Percentiles rank a stretch among this genome's conserved stretches.
Conservation (phyloP, 37 sponge, comb jelly and placozoan species). For the Aplysina aerophoba region DNA sequence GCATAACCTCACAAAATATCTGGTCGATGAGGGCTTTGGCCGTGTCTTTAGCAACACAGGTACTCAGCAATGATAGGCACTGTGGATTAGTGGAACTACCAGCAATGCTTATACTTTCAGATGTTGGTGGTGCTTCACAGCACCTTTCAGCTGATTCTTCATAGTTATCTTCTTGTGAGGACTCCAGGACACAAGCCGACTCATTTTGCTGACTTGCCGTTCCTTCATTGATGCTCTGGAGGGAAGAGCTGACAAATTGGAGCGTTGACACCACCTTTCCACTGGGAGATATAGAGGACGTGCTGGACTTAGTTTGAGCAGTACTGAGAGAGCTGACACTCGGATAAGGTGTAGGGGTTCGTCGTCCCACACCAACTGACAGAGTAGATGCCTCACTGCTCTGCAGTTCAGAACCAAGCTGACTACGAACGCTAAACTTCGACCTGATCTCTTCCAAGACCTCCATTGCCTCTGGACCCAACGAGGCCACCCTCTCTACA, state of each 20-base stretch:
- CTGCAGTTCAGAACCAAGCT: background rate
- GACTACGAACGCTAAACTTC: background rate
- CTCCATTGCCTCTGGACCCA: conserved; percentile 20
- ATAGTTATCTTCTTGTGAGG: too few species aligned
- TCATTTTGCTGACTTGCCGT: background rate
- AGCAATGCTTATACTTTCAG: background rate
- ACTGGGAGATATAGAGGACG: background rate
- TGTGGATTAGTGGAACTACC: too few species aligned
- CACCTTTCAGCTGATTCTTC: background rate
- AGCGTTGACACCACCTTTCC: background rate
- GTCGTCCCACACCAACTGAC: background rate
- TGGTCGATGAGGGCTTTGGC: background rate
- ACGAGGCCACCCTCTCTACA: conserved; percentile 1
- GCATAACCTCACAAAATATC: background rate
- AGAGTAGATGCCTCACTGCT: background rate
- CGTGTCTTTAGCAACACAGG: background rate
- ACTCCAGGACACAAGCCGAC: background rate
- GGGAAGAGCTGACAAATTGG: background rate
- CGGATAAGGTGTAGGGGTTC: background rate
- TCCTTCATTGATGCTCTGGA: background rate
- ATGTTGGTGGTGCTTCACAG: background rate
- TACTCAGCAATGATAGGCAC: too few species aligned
- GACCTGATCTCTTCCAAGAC: conserved; percentile 23
- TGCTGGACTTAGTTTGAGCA: background rate
- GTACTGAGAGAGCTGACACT: background rate